Conservation (phyloP, 1,140 invertebrate genomes). For the Philopotamus ludificatus region DNA sequence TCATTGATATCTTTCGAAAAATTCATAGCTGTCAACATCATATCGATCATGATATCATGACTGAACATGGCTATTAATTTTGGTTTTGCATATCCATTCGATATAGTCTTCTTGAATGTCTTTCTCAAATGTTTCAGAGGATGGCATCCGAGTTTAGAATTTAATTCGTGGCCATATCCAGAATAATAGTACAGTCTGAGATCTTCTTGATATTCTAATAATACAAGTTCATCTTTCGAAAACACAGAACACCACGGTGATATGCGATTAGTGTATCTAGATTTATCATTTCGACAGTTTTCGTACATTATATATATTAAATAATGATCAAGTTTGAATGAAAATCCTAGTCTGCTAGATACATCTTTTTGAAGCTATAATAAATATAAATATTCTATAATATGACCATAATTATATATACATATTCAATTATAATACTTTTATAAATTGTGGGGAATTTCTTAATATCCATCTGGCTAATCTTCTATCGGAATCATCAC, state of each 20-base stretch:
- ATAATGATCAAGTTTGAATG: background rate
- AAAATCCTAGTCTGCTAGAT: conserved; percentile 1
- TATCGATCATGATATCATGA: conserved; percentile 64
- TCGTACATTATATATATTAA: conserved; percentile 24
- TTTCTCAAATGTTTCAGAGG: conserved; percentile 70
- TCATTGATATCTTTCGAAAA: conserved; percentile 61
- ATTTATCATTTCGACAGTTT: conserved; percentile 71
- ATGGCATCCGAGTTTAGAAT: conserved; percentile 67
- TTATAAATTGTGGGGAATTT: background rate
- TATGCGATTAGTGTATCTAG: conserved; percentile 61
- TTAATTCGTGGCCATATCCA: conserved; percentile 66
- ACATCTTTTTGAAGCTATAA: conserved; percentile 1
- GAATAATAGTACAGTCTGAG: conserved; percentile 71
- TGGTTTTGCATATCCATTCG: conserved; percentile 43
- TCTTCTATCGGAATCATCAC: background rate
- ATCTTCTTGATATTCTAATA: conserved; percentile 78
- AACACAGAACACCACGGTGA: conserved; percentile 76
- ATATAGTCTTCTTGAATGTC: conserved; percentile 47
- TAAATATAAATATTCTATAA: background rate
- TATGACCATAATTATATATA: background rate
- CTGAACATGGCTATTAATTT: conserved; percentile 72
- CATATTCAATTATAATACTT: background rate
- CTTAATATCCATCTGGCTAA: background rate
- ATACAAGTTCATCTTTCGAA: conserved; percentile 63
- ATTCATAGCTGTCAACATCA: conserved; percentile 62